Conservation (phyloP, 2,888 invertebrate species). For the Sialis fuliginosa region DNA sequence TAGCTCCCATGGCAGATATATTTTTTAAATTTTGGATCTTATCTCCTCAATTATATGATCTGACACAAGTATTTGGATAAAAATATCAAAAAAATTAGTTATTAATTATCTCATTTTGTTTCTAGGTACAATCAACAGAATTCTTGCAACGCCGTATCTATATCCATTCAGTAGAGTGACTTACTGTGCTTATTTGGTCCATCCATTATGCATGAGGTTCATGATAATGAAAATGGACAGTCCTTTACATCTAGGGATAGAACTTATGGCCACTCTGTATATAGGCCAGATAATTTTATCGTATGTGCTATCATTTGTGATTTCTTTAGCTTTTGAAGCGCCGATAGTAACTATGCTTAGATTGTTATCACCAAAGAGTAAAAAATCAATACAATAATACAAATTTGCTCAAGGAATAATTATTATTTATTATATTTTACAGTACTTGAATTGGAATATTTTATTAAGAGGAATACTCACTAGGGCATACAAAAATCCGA, state of each 20-base stretch:
- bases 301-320: conserved; percentile 55
- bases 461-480: too few species aligned
- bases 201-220: conserved; percentile 63
- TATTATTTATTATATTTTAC: neutral
- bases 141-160: conserved; percentile 57
- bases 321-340: conserved; percentile 70
- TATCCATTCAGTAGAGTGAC: conserved; percentile 77
- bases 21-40: too few species aligned
- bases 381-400: neutral
- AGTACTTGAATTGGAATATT: too few species aligned
- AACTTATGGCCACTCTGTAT: conserved; percentile 61
- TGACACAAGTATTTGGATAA: too few species aligned
- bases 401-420: neutral
- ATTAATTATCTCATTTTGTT: conserved; percentile 4
- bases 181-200: conserved; percentile 72
- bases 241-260: conserved; percentile 63
- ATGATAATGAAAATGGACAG: conserved; percentile 69
- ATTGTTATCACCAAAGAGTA: conserved; percentile 1
- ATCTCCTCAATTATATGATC: too few species aligned
- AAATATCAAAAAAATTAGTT: too few species aligned
- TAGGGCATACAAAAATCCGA: too few species aligned
- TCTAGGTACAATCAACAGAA: conserved; percentile 43
- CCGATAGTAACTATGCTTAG: conserved; percentile 59
- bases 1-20: too few species aligned
- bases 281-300: conserved; percentile 68